Evolutionary conservation across 2,888 invertebrate species (phyloP).

Genomic region (Orchesellides sinensis): DNA sequence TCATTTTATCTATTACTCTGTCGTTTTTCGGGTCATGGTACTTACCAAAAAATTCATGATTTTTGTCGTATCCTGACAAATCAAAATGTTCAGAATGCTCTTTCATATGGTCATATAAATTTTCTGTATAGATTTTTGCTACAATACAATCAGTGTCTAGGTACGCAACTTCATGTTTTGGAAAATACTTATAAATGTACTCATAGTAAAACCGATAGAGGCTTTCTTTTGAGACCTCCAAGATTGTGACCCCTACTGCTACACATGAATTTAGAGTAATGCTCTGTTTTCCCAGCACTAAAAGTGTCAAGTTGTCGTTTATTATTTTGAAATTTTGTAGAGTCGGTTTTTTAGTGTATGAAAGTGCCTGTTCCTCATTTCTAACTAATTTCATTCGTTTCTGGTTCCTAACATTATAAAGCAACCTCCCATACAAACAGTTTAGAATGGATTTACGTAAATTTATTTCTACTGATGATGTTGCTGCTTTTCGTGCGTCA

Average conservation of each 20-base stretch:
- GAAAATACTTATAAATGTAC: conserved; percentile 14
- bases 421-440: conserved; percentile 26
- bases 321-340: conserved; percentile 13
- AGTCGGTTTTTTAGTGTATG: conserved; percentile 44
- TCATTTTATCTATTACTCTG: conserved; percentile 25
- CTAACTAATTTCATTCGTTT: conserved; percentile 42
- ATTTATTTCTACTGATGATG: neutral
- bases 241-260: conserved; percentile 32
- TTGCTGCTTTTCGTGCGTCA: neutral
- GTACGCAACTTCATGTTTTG: neutral
- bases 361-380: neutral
- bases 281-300: neutral
- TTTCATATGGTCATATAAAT: conserved; percentile 40
- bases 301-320: neutral
- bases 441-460: conserved; percentile 33
- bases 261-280: conserved; percentile 40
- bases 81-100: conserved; percentile 17
- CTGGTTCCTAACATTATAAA: conserved; percentile 42
- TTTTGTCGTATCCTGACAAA: conserved; percentile 24
- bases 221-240: conserved; percentile 29
- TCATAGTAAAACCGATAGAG: conserved; percentile 51
- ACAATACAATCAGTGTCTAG: conserved; percentile 51
- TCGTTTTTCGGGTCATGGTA: conserved; percentile 21
- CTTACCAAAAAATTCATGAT: conserved; percentile 23
- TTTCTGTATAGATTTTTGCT: conserved; percentile 12